Conservation (phyloP, 2,888 invertebrate species). For the Polydrusus pterygomalis region DNA sequence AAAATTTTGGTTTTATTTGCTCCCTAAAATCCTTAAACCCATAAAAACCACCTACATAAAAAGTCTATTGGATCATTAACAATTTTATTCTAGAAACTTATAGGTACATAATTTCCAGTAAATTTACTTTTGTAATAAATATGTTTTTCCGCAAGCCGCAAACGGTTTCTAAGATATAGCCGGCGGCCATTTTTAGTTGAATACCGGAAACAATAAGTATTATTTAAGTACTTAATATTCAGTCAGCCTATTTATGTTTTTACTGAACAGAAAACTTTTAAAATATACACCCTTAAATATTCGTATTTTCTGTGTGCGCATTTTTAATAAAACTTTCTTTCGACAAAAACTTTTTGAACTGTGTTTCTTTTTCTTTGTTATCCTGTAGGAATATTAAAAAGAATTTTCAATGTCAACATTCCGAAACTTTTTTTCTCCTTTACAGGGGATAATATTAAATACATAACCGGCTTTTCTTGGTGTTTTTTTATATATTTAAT, state of each 20-base stretch:
- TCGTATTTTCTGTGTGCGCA: not conserved
- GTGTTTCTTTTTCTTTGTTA: not conserved
- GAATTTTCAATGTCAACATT: conserved; percentile 19
- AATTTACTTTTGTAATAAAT: too few species aligned
- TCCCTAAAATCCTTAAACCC: too few species aligned
- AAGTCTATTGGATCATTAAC: too few species aligned
- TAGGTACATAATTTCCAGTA: too few species aligned
- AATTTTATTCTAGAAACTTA: too few species aligned
- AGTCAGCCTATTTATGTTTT: not conserved
- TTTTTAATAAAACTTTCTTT: conserved; percentile 7
- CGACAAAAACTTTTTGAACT: conserved; percentile 14
- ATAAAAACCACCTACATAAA: too few species aligned
- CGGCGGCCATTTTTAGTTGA: too few species aligned
- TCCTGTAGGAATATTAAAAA: conserved; percentile 12
- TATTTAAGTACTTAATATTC: not conserved
- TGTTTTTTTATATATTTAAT: conserved; percentile 2
- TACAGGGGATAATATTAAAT: conserved; percentile 10
- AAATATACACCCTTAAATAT: conserved; percentile 1
- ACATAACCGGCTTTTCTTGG: not conserved
- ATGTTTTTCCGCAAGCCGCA: too few species aligned
- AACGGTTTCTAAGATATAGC: too few species aligned
- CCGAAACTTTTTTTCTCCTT: conserved; percentile 4
- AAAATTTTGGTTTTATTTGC: too few species aligned
- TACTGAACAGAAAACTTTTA: not conserved
- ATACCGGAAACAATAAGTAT: too few species aligned